Evolutionary conservation across 2,888 invertebrate species (phyloP), one percentile per base, ranked within the genome.

Genomic region (Sphaerolaimus hirsutus): DNA sequence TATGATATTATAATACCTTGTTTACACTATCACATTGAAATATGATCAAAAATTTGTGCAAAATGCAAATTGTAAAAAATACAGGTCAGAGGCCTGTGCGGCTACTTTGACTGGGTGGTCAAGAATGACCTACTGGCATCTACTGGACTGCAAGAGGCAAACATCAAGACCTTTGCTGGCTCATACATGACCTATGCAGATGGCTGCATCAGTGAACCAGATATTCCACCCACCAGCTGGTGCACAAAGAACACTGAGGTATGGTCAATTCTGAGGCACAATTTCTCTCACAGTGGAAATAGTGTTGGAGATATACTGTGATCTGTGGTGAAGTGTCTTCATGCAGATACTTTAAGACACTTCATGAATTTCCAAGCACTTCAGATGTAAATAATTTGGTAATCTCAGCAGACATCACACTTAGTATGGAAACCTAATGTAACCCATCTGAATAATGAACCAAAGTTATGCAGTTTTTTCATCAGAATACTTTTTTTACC

Each of bases 111-210:
- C 64, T 76, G 76, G 43, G 77, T 86, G 60, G 74, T 75, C 54
- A 71, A 74, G 36, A 82, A 87, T 59, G 87, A 86, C 63, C 81
- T 82, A 71, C 76, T 77, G 64, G 77, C 79, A 4, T 81, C 81
- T 0, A 77, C 80, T 0, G 77, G 80, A 0, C 4, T 43, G 19
- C 55, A 66, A 5, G 64, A 68, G 0, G 61, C 60, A 49, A 67
- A 60, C 53, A 2, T 70, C 69, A 40, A 65, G 56, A 56, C 56
- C n/a, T 64, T 63, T 51, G 54, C 43, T 2, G 2, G 2, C 7
- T 35, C 37, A 4, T 48, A 48, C 41, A 37, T 27, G 29, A 48
- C 48, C 2, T 48, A 46, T 26, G 23, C 10, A 10, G 48, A 48
- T 27, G 36, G 3, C 19, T 45, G 48, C 46, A 17, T 14, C 5